Conservation (phyloP, 2,888 invertebrate genomes). For the Urechis unicinctus region DNA sequence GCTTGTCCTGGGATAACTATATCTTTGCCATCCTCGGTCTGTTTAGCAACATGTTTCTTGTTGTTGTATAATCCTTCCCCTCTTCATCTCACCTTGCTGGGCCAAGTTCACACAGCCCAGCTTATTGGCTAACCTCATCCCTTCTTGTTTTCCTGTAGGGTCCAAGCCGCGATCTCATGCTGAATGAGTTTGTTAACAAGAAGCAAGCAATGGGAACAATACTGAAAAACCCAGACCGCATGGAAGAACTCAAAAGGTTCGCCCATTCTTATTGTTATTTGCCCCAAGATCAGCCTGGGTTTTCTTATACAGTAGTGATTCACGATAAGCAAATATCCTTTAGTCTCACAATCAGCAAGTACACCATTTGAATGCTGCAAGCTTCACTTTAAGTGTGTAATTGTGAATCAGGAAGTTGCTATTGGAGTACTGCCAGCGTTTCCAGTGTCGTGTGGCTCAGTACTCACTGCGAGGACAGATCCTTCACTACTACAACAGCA, state of each 20-base stretch:
- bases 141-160: constrained; percentile 24
- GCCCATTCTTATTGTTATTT: no score
- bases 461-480: constrained; percentile 45
- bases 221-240: constrained; percentile 39
- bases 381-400: neutral
- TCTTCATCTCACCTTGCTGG: no score
- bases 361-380: no score
- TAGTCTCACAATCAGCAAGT: no score
- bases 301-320: no score
- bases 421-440: constrained; percentile 36
- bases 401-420: constrained; percentile 25
- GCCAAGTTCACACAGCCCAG: no score
- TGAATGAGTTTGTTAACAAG: constrained; percentile 44
- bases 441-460: constrained; percentile 37
- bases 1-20: no score
- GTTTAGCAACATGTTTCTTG: no score
- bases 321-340: no score
- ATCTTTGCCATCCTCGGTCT: no score
- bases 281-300: no score
- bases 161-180: constrained; percentile 44
- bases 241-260: constrained; percentile 45
- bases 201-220: constrained; percentile 35
- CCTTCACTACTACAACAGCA: constrained; percentile 45
- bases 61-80: no score
- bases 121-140: neutral